Evolutionary conservation across 2,888 invertebrate genomes (phyloP), one percentile per base, ranked within the genome.

Genomic region (Entomobrya proxima): DNA sequence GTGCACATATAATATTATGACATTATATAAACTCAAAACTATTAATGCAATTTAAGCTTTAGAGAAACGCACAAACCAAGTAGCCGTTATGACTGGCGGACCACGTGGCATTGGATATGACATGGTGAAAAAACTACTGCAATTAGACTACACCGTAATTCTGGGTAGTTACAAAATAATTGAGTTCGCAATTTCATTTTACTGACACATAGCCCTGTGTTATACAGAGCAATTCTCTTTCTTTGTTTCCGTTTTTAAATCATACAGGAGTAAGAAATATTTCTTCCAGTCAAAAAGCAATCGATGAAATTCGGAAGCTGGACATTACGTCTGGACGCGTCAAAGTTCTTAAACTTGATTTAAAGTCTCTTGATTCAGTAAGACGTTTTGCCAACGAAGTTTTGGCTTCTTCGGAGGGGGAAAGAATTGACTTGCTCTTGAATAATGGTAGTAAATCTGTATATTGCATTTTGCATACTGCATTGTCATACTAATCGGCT

Each of bases 241-340:
- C 32, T 50, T 27, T 11, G 6, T 58, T n/a, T n/a, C n/a, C n/a
- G n/a, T n/a, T n/a, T n/a, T n/a, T n/a, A n/a, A n/a, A n/a, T n/a
- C n/a, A n/a, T n/a, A 3, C 27, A 95, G 97, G 96, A 78, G 96
- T 96, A 87, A 93, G 96, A 89, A 94, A 94, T 91, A 93, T 94
- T 0, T 92, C 93, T 90, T 92, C 93, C 13, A 94, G 93, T 6
- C 91, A 93, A 90, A 90, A 91, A 50, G 91, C 93, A 15, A 91
- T 94, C 89, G 61, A 92, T 90, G 90, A 91, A 61, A 91, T 93
- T 27, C 90, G 92, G 92, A 90, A 93, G 91, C 91, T 93, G 91
- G 92, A 93, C 90, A 90, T 93, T 24, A 91, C 90, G n/a, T 92
- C 92, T n/a, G 95, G 95, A 9, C 94, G 94, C 86, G 92, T 95